These are phyloP conservation scores for Podarcis lilfordi DNA, from an alignment of 2,797 vertebrate species.

Conservation along the genomic window DNA sequence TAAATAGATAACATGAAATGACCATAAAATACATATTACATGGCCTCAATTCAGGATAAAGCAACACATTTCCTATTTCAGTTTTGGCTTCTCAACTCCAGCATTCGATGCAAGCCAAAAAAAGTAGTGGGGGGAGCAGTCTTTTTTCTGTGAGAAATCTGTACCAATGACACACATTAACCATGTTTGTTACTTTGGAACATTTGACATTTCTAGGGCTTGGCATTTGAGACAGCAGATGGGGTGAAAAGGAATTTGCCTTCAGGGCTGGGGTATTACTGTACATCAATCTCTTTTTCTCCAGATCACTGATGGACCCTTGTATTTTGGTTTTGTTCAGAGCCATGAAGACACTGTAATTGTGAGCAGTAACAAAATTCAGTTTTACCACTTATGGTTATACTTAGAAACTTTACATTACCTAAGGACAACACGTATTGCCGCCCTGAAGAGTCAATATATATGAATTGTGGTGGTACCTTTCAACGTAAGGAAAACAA, in stretches of 20 bases:
- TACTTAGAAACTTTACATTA: slow-evolving; percentile 39
- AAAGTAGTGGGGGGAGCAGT: background rate
- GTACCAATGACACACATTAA: slow-evolving; percentile 62
- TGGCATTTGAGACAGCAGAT: slow-evolving; percentile 70
- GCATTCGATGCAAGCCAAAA: slow-evolving; percentile 51
- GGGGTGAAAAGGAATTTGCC: slow-evolving; percentile 68
- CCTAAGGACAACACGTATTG: slow-evolving; percentile 41
- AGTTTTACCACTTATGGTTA: slow-evolving; percentile 47
- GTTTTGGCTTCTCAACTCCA: slow-evolving; percentile 31
- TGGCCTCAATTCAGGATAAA: background rate
- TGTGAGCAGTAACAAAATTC: slow-evolving; percentile 42
- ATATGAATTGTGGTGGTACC: slow-evolving; percentile 64
- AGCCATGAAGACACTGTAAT: slow-evolving; percentile 48
- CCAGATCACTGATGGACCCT: slow-evolving; percentile 43
- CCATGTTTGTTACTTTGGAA: slow-evolving; percentile 61
- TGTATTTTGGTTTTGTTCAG: slow-evolving; percentile 29
- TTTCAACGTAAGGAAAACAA: slow-evolving; percentile 64
- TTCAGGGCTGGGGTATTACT: slow-evolving; percentile 49
- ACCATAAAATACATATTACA: background rate
- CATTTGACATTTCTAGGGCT: slow-evolving; percentile 59
- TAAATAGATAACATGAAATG: slow-evolving; percentile 19
- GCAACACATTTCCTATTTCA: background rate
- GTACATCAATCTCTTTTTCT: background rate
- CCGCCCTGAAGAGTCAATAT: slow-evolving; percentile 61
- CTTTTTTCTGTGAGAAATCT: slow-evolving; percentile 17